Evolutionary conservation across 2,888 invertebrate species (phyloP).

Genomic region (Eupithecia subfuscata): DNA sequence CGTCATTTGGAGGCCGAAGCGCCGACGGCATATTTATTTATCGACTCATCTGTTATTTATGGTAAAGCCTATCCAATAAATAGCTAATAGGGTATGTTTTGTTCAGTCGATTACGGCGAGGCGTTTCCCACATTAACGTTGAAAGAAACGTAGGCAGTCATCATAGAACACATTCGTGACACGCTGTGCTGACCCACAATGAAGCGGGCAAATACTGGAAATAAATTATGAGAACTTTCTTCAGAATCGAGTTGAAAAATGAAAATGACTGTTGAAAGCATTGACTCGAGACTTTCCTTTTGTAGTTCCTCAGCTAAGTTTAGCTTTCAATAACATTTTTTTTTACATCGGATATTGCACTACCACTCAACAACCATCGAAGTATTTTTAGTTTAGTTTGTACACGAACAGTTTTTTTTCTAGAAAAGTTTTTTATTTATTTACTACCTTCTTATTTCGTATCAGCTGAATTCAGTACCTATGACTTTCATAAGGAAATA

Average conservation of each 20-base stretch:
- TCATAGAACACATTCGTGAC: conserved; percentile 46
- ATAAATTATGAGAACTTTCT: neutral
- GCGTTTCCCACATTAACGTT: conserved; percentile 24
- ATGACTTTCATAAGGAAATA: neutral
- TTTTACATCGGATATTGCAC: too few relatives aligned
- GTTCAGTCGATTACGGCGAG: conserved; percentile 23
- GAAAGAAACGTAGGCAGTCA: conserved; percentile 27
- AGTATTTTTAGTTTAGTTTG: too few relatives aligned
- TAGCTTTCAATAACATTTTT: neutral
- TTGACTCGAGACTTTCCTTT: neutral
- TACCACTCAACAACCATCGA: too few relatives aligned
- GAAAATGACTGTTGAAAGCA: neutral
- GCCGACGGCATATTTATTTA: neutral
- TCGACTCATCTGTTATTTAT: conserved; percentile 5
- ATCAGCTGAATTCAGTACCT: too few relatives aligned
- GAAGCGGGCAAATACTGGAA: neutral
- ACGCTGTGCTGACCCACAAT: conserved; percentile 31
- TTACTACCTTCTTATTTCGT: too few relatives aligned
- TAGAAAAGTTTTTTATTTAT: too few relatives aligned
- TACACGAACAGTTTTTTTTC: too few relatives aligned
- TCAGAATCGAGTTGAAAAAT: neutral
- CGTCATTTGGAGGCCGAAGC: neutral
- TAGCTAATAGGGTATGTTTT: conserved; percentile 22
- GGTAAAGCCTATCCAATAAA: conserved; percentile 19
- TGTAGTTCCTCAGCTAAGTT: neutral